These are phyloP conservation scores for Linurgus olivaceus DNA, from an alignment of 2,797 vertebrate species.

Conservation along the genomic window DNA sequence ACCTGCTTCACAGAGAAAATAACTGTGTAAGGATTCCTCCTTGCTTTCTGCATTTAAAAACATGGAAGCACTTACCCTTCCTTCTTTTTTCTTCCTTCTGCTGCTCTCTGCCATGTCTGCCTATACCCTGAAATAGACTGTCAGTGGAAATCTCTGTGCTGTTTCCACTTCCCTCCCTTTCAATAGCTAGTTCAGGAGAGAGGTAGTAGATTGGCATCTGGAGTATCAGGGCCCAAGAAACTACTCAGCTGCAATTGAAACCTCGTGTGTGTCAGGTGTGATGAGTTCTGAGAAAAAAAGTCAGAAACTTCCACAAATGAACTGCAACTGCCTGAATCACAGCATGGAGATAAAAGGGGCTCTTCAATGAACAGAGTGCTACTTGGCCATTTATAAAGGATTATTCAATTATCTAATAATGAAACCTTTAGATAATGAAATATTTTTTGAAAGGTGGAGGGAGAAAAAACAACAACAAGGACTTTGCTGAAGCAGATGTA, in stretches of 20 bases:
- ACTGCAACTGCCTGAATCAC: not conserved
- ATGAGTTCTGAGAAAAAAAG: not conserved
- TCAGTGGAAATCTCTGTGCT: not conserved
- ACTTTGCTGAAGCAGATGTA: slow-evolving; percentile 38
- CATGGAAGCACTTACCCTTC: not conserved
- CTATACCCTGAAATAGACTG: not conserved
- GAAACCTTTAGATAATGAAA: slow-evolving; percentile 10
- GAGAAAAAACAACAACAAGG: not conserved
- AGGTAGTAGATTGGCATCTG: slow-evolving; percentile 17
- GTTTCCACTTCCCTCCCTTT: not conserved
- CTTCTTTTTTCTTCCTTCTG: not conserved
- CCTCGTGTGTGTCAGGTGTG: not conserved
- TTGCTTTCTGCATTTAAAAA: not conserved
- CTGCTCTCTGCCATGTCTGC: not conserved
- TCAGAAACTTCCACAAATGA: not conserved
- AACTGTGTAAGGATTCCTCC: not conserved
- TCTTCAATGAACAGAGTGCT: not conserved
- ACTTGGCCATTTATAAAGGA: not conserved
- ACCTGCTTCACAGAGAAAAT: not conserved
- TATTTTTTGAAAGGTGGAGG: not conserved
- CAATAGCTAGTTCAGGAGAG: not conserved
- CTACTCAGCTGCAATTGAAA: slow-evolving; percentile 27
- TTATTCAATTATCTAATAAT: slow-evolving; percentile 42
- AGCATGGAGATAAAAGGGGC: not conserved
- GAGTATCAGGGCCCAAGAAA: not conserved